A percentile compares a stretch with the other conserved stretches of the same genome.
Conservation (phyloP, 2,888 invertebrate genomes). For the Agriopis marginaria region DNA sequence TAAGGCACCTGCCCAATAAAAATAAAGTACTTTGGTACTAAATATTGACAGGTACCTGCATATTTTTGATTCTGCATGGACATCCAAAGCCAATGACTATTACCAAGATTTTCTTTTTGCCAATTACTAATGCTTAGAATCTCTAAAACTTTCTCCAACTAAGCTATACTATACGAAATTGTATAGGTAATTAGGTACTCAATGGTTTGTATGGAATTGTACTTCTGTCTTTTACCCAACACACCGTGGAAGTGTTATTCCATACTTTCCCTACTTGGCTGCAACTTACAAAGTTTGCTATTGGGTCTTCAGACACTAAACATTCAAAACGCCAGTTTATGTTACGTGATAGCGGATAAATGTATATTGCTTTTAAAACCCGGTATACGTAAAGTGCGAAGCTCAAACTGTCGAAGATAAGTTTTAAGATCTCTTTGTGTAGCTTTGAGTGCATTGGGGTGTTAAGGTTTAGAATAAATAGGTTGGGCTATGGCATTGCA, state of each 20-base stretch:
- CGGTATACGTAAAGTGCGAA: slow-evolving; percentile 36
- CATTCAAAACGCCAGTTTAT: slow-evolving; percentile 55
- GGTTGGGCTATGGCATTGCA: slow-evolving; percentile 24
- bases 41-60: too few species aligned
- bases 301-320: slow-evolving; percentile 51
- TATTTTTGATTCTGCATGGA: too few species aligned
- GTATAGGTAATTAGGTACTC: too few species aligned
- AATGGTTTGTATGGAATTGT: slow-evolving; percentile 19
- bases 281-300: slow-evolving; percentile 60
- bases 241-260: slow-evolving; percentile 49
- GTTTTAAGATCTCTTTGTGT: slow-evolving; percentile 39
- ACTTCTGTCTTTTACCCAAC: slow-evolving; percentile 16
- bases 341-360: slow-evolving; percentile 47
- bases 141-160: background rate
- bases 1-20: too few species aligned
- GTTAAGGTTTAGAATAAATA: slow-evolving; percentile 38
- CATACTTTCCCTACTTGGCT: slow-evolving; percentile 61
- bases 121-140: background rate
- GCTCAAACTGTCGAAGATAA: slow-evolving; percentile 40
- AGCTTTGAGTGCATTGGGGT: slow-evolving; percentile 34
- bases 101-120: too few species aligned
- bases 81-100: too few species aligned
- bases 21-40: too few species aligned
- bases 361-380: slow-evolving; percentile 53
- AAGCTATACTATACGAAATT: background rate